Evolutionary conservation across 2,888 invertebrate genomes (phyloP).

Genomic region (Cheilosia impressa): DNA sequence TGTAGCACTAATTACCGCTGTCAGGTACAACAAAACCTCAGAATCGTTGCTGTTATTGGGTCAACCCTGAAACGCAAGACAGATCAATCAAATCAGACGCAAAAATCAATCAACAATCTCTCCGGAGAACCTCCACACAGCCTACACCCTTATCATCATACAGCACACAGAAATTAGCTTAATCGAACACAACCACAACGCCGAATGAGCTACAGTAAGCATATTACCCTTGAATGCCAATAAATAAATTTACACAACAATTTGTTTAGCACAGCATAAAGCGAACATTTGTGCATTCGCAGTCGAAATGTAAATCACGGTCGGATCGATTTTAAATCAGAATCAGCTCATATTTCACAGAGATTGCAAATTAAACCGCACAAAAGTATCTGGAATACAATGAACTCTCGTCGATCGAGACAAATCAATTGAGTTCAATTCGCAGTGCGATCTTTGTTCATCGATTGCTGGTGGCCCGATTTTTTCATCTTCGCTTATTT

Average conservation of each 20-base stretch:
- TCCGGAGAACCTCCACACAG: conserved; percentile 1
- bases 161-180: background rate
- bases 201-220: conserved; percentile 12
- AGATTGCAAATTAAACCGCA: conserved; percentile 27
- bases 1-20: background rate
- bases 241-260: conserved; percentile 60
- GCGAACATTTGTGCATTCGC: background rate
- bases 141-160: conserved; percentile 10
- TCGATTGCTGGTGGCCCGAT: background rate
- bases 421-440: conserved; percentile 72
- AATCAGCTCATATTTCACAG: conserved; percentile 40
- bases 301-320: conserved; percentile 30
- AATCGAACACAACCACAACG: background rate
- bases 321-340: conserved; percentile 37
- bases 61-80: conserved; percentile 19
- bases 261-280: conserved; percentile 39
- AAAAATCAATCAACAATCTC: conserved; percentile 13
- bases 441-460: conserved; percentile 41
- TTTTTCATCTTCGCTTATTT: background rate
- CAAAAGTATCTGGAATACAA: conserved; percentile 54
- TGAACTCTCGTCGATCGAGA: conserved; percentile 49
- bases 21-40: background rate
- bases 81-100: conserved; percentile 35
- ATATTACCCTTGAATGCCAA: conserved; percentile 53
- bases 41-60: conserved; percentile 26